Base-by-base conservation (phyloP, 2,888 invertebrate genomes). In the Zhuqinia jingwanae region DNA sequence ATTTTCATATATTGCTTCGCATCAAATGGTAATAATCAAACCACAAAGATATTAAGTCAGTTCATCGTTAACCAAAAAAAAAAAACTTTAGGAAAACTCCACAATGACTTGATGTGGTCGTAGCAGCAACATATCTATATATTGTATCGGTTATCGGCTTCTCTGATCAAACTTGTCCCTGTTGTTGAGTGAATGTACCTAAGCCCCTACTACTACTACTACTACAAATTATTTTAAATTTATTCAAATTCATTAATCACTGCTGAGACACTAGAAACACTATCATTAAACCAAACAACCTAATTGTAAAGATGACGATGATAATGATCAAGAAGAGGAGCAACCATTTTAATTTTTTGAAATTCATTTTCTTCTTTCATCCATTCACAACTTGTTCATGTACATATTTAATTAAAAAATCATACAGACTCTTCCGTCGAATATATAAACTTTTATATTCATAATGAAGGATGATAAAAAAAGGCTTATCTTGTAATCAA, bases 201-300 rank as follows among this genome's bases (percentile, higher is more conserved):
- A 70, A n/a, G n/a, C n/a, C n/a, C n/a, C n/a, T n/a, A n/a, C n/a
- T n/a, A n/a, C n/a, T n/a, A n/a, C n/a, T 36, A 63, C 15, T 45
- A n/a, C 77, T 17, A 20, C 5, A 58, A 65, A 63, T 65, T 83
- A 75, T 76, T 81, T 58, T 47, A 73, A 76, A 85, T 85, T 75
- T 75, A 85, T 85, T 85, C 80, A 85, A 85, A 85, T 85, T 80
- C 80, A 80, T 79, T 85, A 85, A 85, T 85, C 85, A 80, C 50
- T 78, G 65, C 76, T 56, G 42, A 77, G 30, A 17, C 65, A 25
- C 68, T 17, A n/a, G 47, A 56, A 60, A 60, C 45, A 53, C 79
- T 75, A 79, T 85, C 79, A 85, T 85, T 85, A 79, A 58, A 27
- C 58, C 58, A 60, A 63, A 36, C 85, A 85, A 85, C 63, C 58